Evolutionary conservation across 2,797 vertebrate species (phyloP).

Genomic region (Gobionotothen gibberifrons): DNA sequence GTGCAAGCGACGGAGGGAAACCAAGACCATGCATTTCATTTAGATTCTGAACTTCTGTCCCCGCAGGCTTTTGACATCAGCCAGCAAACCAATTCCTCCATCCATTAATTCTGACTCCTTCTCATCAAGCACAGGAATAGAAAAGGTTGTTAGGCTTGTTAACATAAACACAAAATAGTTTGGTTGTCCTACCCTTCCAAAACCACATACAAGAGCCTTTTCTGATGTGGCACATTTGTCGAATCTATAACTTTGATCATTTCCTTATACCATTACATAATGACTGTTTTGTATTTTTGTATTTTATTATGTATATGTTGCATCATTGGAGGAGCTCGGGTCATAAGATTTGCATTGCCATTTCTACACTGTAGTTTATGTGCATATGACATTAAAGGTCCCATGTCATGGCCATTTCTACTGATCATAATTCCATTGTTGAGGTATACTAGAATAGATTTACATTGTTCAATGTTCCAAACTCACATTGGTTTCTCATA

Average conservation of each 20-base stretch:
- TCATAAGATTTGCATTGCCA: too few species aligned
- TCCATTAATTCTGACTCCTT: not conserved
- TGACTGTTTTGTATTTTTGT: not conserved
- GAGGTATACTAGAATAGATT: too few species aligned
- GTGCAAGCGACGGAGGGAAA: conserved; percentile 29
- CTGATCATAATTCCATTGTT: too few species aligned
- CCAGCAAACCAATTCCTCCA: conserved; percentile 14
- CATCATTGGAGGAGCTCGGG: too few species aligned
- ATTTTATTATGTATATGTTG: too few species aligned
- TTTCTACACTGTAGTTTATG: too few species aligned
- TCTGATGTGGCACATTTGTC: not conserved
- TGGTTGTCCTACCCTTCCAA: not conserved
- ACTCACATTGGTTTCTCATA: too few species aligned
- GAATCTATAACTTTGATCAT: not conserved
- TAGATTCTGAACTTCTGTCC: conserved; percentile 27
- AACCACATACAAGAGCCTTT: not conserved
- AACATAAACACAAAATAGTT: not conserved
- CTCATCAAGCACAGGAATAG: conserved; percentile 2
- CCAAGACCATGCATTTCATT: conserved; percentile 33
- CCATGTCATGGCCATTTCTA: too few species aligned
- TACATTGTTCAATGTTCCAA: too few species aligned
- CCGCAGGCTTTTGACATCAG: conserved; percentile 22
- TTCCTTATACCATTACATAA: not conserved
- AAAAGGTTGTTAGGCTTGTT: conserved; percentile 3
- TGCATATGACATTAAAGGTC: too few species aligned